phyloP scores from a whole-genome alignment of 2,113 vertebrate species.

The Rutilus rutilus region DNA sequence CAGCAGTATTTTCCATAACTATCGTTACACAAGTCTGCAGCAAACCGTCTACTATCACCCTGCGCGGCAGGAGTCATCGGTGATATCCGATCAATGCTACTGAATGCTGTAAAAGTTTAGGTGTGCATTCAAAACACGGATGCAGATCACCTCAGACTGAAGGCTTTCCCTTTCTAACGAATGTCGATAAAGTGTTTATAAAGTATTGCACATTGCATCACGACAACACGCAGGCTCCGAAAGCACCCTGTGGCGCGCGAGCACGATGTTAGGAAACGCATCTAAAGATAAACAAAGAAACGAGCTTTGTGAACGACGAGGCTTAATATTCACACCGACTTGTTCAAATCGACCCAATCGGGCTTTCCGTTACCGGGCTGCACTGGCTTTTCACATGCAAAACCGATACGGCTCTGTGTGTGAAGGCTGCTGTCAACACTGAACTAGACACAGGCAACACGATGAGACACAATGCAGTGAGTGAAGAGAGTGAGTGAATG shows the following conservation, averaged over 20 bases:
- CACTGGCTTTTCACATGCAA: slow-evolving; percentile 59
- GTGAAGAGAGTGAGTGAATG: slow-evolving; percentile 26
- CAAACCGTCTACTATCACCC: slow-evolving; percentile 32
- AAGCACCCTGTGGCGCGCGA: slow-evolving; percentile 40
- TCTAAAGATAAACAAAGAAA: slow-evolving; percentile 41
- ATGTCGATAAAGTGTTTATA: neutral
- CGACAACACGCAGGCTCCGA: slow-evolving; percentile 9
- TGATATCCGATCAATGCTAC: slow-evolving; percentile 7
- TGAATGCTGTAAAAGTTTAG: slow-evolving; percentile 12
- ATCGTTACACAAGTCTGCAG: slow-evolving; percentile 51
- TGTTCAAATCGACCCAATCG: neutral
- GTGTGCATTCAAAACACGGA: neutral
- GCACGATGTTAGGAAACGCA: slow-evolving; percentile 37
- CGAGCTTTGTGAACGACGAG: neutral
- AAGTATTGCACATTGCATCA: slow-evolving; percentile 13
- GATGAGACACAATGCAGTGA: slow-evolving; percentile 55
- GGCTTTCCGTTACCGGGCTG: slow-evolving; percentile 32
- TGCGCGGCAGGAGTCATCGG: slow-evolving; percentile 7
- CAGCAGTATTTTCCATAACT: slow-evolving; percentile 6
- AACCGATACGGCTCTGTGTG: slow-evolving; percentile 39
- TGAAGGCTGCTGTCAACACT: slow-evolving; percentile 62
- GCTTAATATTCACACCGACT: neutral
- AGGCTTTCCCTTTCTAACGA: neutral
- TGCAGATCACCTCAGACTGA: too few relatives aligned
- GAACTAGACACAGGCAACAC: slow-evolving; percentile 54